Percentiles rank a stretch among this genome's conserved stretches.
phyloP scores from a whole-genome alignment of 1,140 invertebrate genomes.

The Dreissena rostriformis region DNA sequence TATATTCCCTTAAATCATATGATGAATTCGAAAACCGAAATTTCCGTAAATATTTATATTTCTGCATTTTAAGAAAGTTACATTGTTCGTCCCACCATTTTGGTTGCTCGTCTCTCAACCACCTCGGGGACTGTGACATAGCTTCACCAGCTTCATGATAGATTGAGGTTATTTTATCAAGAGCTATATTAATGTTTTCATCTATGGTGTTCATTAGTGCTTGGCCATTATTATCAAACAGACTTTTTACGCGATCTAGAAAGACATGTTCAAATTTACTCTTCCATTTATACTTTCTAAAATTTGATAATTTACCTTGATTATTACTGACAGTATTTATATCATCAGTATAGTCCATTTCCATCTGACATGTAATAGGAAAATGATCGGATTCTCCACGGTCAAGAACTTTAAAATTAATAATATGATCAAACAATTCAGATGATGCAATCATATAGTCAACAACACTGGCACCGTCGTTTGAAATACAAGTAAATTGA shows the following conservation, averaged over 20 bases:
- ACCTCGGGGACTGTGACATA: too few relatives aligned
- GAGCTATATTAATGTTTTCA: too few relatives aligned
- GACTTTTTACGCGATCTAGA: too few relatives aligned
- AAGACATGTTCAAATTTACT: too few relatives aligned
- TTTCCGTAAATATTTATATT: not conserved
- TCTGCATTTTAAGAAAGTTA: not conserved
- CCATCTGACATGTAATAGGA: conserved; percentile 12
- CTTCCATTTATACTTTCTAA: too few relatives aligned
- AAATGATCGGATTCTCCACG: conserved; percentile 34
- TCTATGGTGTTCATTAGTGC: too few relatives aligned
- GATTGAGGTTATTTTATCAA: too few relatives aligned
- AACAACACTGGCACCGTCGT: conserved; percentile 24
- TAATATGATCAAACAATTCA: conserved; percentile 1
- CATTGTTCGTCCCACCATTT: conserved; percentile 20
- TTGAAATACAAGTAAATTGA: conserved; percentile 20
- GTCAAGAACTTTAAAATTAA: conserved; percentile 13
- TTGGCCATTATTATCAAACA: too few relatives aligned
- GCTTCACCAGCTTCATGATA: too few relatives aligned
- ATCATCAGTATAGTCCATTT: too few relatives aligned
- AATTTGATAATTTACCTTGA: too few relatives aligned
- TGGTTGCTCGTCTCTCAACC: not conserved
- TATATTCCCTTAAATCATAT: not conserved
- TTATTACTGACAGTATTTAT: too few relatives aligned
- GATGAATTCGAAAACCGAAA: not conserved
- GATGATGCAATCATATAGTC: conserved; percentile 30